A percentile compares a stretch with the other conserved stretches of the same genome.
Evolutionary conservation across 2,797 vertebrate genomes (phyloP).

Genomic region (Lithobates sylvaticus): DNA sequence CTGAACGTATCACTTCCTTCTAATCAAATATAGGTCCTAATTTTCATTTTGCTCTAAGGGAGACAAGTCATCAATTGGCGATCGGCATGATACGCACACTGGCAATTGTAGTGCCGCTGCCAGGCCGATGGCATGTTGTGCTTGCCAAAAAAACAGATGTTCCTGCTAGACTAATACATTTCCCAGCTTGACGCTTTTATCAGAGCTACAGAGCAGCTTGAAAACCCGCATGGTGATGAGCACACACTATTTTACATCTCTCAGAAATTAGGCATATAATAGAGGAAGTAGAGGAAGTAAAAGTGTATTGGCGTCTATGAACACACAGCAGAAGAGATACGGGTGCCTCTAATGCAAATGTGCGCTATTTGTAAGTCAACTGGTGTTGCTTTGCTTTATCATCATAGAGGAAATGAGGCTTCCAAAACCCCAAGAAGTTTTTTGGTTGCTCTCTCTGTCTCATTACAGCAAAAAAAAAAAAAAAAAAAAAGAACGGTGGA

Average conservation of each 20-base stretch:
- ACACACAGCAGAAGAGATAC: neutral
- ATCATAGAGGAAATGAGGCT: neutral
- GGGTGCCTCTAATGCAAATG: slow-evolving; percentile 10
- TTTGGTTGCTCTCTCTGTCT: neutral
- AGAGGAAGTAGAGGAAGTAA: slow-evolving; percentile 31
- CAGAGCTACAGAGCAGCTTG: slow-evolving; percentile 5
- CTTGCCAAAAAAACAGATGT: slow-evolving; percentile 72
- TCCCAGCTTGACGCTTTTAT: slow-evolving; percentile 66
- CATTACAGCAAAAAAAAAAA: neutral
- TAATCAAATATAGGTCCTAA: slow-evolving; percentile 60
- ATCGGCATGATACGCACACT: slow-evolving; percentile 66
- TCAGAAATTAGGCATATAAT: slow-evolving; percentile 47
- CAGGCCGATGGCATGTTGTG: slow-evolving; percentile 69
- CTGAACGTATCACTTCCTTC: slow-evolving; percentile 38
- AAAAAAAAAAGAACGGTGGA: neutral
- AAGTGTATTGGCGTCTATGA: slow-evolving; percentile 29
- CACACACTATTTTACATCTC: slow-evolving; percentile 54
- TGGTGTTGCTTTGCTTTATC: neutral
- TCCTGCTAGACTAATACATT: slow-evolving; percentile 67
- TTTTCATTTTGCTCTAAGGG: slow-evolving; percentile 66
- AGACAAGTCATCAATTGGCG: slow-evolving; percentile 67
- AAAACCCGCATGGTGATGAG: slow-evolving; percentile 49
- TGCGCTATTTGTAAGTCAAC: neutral
- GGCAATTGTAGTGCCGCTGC: slow-evolving; percentile 68
- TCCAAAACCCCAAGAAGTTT: neutral